Conservation (phyloP, 2,888 invertebrate species). For the Trachelus troglodyta region DNA sequence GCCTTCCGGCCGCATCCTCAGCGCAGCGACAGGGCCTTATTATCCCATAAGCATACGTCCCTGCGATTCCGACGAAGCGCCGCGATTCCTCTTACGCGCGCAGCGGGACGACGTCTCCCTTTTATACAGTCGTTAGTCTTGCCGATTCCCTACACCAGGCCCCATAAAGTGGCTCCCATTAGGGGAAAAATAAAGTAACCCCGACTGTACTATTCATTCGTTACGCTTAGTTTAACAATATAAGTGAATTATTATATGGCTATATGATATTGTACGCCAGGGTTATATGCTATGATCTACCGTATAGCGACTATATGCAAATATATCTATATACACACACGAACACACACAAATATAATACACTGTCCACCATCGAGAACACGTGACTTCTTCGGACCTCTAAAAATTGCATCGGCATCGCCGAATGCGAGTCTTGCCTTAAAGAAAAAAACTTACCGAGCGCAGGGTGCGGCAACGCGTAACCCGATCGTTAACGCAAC, state of each 20-base stretch:
- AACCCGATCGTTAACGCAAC: conserved; percentile 45
- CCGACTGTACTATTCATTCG: neutral
- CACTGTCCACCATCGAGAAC: neutral
- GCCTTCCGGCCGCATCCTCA: conserved; percentile 32
- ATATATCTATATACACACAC: too few species aligned
- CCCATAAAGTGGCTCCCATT: neutral
- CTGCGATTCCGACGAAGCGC: neutral
- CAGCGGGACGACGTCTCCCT: neutral
- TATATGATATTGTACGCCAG: neutral
- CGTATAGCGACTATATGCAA: neutral
- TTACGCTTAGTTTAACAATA: neutral
- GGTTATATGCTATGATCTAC: neutral
- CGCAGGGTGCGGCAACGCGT: conserved; percentile 3
- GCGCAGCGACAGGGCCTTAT: conserved; percentile 42
- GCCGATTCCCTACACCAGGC: neutral
- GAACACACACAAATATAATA: too few species aligned
- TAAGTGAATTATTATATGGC: neutral
- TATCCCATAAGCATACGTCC: conserved; percentile 30
- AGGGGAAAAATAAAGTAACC: neutral
- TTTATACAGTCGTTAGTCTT: neutral
- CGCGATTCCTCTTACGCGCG: neutral
- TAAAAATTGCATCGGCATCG: neutral
- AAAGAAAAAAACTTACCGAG: neutral
- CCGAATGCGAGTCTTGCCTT: neutral
- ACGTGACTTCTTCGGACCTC: neutral